Evolutionary conservation across 2,797 vertebrate genomes (phyloP).

Genomic region (Chromis chromis): DNA sequence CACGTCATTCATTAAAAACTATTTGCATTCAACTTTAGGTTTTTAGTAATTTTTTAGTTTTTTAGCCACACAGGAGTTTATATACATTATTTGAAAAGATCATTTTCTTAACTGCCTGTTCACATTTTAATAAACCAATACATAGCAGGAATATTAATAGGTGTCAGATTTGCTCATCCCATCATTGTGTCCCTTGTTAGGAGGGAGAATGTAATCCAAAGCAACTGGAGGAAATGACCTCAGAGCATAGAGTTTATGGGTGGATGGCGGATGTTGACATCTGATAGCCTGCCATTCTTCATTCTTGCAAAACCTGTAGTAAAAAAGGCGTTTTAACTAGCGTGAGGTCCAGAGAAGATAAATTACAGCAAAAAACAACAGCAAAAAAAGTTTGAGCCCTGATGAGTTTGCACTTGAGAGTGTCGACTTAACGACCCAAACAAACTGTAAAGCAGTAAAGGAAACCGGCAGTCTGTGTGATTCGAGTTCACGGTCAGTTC

Average conservation of each 20-base stretch:
- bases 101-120: no score
- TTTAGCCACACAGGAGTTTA: no score
- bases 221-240: constrained; percentile 13
- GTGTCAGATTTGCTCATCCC: no score
- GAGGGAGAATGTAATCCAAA: neutral
- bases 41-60: no score
- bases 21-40: no score
- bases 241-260: neutral
- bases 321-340: neutral
- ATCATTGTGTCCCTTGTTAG: neutral
- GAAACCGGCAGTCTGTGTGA: neutral
- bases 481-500: constrained; percentile 10
- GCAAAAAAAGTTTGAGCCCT: neutral
- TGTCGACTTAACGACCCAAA: constrained; percentile 17
- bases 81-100: no score
- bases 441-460: neutral
- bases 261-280: constrained; percentile 9
- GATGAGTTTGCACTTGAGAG: neutral
- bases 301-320: neutral
- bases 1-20: no score
- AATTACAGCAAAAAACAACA: neutral
- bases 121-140: no score
- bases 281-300: constrained; percentile 20
- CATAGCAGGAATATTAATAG: no score
- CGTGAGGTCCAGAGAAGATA: neutral